Evolutionary conservation across 1,140 invertebrate species (phyloP).

Genomic region (Dermatophagoides farinae): DNA sequence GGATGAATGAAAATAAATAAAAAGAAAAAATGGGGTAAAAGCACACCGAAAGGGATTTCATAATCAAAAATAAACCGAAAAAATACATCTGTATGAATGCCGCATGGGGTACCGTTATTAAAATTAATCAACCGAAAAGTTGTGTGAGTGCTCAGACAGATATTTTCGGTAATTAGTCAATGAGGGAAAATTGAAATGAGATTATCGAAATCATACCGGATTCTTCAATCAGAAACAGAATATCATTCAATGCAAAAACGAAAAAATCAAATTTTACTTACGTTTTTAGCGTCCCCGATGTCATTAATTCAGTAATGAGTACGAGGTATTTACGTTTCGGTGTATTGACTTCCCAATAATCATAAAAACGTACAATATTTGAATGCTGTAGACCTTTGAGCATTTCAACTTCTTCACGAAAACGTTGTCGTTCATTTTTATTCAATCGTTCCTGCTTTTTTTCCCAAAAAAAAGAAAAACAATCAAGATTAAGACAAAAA

Average conservation of each 20-base stretch:
- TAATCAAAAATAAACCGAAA: too few species aligned
- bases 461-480: not conserved
- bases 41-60: too few species aligned
- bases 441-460: conserved; percentile 30
- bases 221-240: not conserved
- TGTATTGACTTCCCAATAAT: conserved; percentile 84
- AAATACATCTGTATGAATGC: too few species aligned
- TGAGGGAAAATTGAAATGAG: too few species aligned
- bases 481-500: not conserved
- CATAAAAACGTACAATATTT: conserved; percentile 97
- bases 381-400: conserved; percentile 96
- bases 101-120: too few species aligned
- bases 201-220: too few species aligned
- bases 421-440: conserved; percentile 62
- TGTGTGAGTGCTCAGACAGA: too few species aligned
- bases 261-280: conserved; percentile 30
- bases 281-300: conserved; percentile 94
- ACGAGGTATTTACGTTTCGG: conserved; percentile 91
- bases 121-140: too few species aligned
- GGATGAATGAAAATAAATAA: too few species aligned
- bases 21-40: too few species aligned
- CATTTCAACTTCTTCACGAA: conserved; percentile 96
- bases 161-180: too few species aligned
- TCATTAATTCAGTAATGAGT: conserved; percentile 97
- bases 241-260: not conserved